Evolutionary conservation across 2,888 invertebrate genomes (phyloP), one percentile per base, ranked within the genome.

Genomic region (Cataglyphis rosenhaueri): DNA sequence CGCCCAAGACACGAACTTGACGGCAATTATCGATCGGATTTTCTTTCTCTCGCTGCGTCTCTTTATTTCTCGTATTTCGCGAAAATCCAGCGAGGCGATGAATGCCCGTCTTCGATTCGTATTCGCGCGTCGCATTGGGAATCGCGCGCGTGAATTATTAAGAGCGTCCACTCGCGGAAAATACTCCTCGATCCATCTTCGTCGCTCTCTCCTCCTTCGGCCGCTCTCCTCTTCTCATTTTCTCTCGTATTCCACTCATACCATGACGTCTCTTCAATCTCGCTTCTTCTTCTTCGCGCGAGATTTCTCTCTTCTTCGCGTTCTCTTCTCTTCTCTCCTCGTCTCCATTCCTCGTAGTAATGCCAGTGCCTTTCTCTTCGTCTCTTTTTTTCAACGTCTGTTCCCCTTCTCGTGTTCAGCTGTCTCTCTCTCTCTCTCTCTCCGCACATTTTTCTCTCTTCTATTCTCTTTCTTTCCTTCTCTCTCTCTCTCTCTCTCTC

Each of bases 111-210:
- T 82, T 88, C 57, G 83, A 65, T 73, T 82, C 55, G 41, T 55
- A 35, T 85, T 65, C 55, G 68, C 75, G 68, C 83, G 79, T 74
- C 82, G 83, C 83, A 76, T 74, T 82, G 82, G 85, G 86, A 90
- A 90, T 88, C 89, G 89, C 89, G 90, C 88, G 90, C 88, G 90
- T 91, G 92, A 93, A 93, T 92, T 91, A 92, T 93, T 91, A 92
- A 92, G 89, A 91, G 87, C 90, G 87, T 85, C 71, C 84, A 85
- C 88, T 86, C 88, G 91, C 87, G 87, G 89, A 90, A 92, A 92
- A 84, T 87, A 85, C 84, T 82, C 78, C 82, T 85, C 84, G 82
- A 82, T 85, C 85, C 79, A 64, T 89, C 89, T 85, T 85, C 87
- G 82, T 76, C 66, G 15, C 76, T 86, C 68, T 78, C 41, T 75